Evolutionary conservation across 1,140 invertebrate genomes (phyloP).

Genomic region (Penaeus chinensis): DNA sequence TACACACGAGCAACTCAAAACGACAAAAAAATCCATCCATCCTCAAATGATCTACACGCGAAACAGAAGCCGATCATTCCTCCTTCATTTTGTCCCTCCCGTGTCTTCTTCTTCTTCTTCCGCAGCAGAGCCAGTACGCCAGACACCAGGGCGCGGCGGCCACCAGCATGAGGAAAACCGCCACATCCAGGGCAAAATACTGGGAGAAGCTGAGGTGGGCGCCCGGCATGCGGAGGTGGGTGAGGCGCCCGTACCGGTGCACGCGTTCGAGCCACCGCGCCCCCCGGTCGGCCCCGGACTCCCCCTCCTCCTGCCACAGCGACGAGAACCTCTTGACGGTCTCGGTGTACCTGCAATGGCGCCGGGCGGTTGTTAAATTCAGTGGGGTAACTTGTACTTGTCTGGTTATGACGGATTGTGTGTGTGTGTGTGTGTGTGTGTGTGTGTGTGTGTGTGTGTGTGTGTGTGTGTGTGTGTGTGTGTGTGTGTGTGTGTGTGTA

Average conservation of each 20-base stretch:
- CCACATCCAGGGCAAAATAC: slow-evolving; percentile 49
- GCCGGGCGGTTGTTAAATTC: no score
- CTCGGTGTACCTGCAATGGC: slow-evolving; percentile 38
- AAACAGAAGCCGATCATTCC: no score
- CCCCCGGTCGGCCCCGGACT: slow-evolving; percentile 28
- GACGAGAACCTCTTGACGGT: slow-evolving; percentile 31
- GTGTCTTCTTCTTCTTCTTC: slow-evolving; percentile 7
- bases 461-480: no score
- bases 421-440: no score
- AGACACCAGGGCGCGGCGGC: not conserved
- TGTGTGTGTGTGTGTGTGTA: no score
- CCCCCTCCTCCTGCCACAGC: slow-evolving; percentile 48
- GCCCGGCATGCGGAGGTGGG: slow-evolving; percentile 50
- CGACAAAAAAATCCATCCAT: no score
- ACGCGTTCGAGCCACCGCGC: slow-evolving; percentile 46
- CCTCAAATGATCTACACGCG: no score
- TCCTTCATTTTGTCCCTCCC: not conserved
- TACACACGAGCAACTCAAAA: no score
- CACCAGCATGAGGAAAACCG: slow-evolving; percentile 5
- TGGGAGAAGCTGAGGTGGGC: slow-evolving; percentile 38
- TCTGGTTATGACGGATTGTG: no score
- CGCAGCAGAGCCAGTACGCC: not conserved
- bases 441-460: no score
- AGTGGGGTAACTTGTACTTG: no score
- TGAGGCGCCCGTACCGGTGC: slow-evolving; percentile 15